These are phyloP conservation scores for Meteorus colon DNA, from an alignment of 2,888 invertebrate genomes.

Conservation along the genomic window DNA sequence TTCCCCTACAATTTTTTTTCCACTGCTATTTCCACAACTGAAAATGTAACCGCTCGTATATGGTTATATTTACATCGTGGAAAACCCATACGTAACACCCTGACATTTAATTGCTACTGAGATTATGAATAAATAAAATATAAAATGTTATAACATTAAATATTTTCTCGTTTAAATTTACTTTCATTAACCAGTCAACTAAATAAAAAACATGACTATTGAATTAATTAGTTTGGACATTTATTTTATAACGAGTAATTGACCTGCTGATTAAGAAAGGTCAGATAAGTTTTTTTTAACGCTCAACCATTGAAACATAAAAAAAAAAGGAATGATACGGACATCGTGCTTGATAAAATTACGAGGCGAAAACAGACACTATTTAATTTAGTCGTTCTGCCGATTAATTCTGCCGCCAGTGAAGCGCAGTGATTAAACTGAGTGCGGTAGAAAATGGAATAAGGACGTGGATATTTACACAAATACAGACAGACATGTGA, in stretches of 20 bases:
- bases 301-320: background rate
- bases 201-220: background rate
- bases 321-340: background rate
- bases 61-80: background rate
- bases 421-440: background rate
- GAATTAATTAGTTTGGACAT: background rate
- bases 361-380: background rate
- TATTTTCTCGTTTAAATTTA: too few relatives aligned
- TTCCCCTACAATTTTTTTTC: conserved; percentile 5
- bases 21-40: background rate
- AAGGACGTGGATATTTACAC: background rate
- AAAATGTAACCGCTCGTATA: conserved; percentile 26
- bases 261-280: background rate
- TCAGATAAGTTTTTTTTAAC: conserved; percentile 18
- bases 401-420: conserved; percentile 3
- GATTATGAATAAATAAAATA: background rate
- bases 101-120: background rate
- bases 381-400: conserved; percentile 25
- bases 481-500: background rate
- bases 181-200: too few relatives aligned
- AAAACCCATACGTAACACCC: background rate
- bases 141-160: background rate
- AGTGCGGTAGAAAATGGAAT: conserved; percentile 6
- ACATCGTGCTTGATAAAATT: background rate
- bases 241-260: conserved; percentile 4